Base-by-base conservation (phyloP, 2,797 vertebrate genomes). In the Mormyrus proboscirostris region DNA sequence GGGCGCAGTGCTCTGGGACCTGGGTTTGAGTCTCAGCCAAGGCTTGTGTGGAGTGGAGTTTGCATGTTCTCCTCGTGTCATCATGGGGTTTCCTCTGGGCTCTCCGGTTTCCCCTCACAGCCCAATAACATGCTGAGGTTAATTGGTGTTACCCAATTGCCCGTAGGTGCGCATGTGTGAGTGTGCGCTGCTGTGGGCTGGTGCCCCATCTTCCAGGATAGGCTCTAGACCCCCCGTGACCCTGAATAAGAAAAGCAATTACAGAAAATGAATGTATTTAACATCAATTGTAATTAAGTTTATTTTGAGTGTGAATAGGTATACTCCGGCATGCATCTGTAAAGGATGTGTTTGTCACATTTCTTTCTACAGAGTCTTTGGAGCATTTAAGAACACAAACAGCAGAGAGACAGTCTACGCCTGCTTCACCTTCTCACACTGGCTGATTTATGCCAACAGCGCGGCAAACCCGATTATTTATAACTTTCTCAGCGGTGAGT, bases 401-500 rank as follows among this genome's bases (percentile, higher is more conserved):
- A 96, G 99, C 95, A 96, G 98, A 95, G 97, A 99, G 94, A 97
- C 96, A 2, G 96, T 99, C 8, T 99, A 99, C 0, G 98, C 98
- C 55, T 99, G 97, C 97, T 99, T 99, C 93, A 99, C 95, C 0
- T 98, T 99, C 93, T 98, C 98, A 89, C 98, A 99, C 88, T 99
- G 98, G 98, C 96, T 99, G 88, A 98, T 99, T 14, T 99, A 99
- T 38, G 98, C 98, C 92, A 99, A 99, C 92, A 99, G 98, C 92
- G 98, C 98, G 87, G 97, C 97, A 86, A 99, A 99, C 93, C 98
- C 98, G 76, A 99, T 99, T 91, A 98, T 99, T 96, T 99, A 99
- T 94, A 99, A 99, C 93, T 99, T 99, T 93, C 97, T 99, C 88
- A 99, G 98, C 87, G 97, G 98, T 99, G 93, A 98, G 98, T 97